Base-by-base conservation (phyloP, 2,888 invertebrate genomes). In the Clistopyga incitator region DNA sequence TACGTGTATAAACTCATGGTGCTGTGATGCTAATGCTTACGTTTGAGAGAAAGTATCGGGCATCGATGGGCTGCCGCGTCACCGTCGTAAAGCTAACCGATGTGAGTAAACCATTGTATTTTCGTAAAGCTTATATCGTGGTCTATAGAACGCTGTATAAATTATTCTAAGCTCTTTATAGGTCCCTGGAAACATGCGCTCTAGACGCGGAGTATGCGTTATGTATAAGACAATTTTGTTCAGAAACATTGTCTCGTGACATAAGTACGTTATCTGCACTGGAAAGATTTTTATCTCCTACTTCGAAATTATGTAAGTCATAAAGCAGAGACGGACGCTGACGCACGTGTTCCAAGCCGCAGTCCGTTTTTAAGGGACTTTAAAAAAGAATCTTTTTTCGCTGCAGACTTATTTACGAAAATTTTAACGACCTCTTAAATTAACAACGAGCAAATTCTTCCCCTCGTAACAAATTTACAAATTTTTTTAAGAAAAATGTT, bases 31-130 rank as follows among this genome's bases (percentile, higher is more conserved):
- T 59, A 67, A 56, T 68, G 59, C 50, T 71, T 42, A 74, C 67
- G 65, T 29, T 29, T 70, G 70, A 81, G 84, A 81, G 81, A 84
- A 81, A 81, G 77, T 81, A 74, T 77, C 74, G 38, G n/a, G 50
- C 78, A 72, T 70, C 61, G 61, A 70, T 50, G 56, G 67, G 67
- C n/a, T 29, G 65, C 65, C 4, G 50, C 23, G 50, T 77, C 54
- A 38, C 23, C 29, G 42, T 47, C 45, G 77, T 59, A n/a, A 15
- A 59, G 20, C 42, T 15, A 47, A 56, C 34, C 47, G 54, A 77
- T 67, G 20, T 25, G 67, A 38, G 65, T 29, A 47, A 61, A 47
- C 45, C 42, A 71, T 74, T 34, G 74, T 74, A n/a, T 34, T 74
- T 47, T 64, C 20, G 20, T 61, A 11, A 74, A 74, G 20, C 10